phyloP scores from a whole-genome alignment of 2,113 vertebrate genomes.

The Narcine bancroftii region DNA sequence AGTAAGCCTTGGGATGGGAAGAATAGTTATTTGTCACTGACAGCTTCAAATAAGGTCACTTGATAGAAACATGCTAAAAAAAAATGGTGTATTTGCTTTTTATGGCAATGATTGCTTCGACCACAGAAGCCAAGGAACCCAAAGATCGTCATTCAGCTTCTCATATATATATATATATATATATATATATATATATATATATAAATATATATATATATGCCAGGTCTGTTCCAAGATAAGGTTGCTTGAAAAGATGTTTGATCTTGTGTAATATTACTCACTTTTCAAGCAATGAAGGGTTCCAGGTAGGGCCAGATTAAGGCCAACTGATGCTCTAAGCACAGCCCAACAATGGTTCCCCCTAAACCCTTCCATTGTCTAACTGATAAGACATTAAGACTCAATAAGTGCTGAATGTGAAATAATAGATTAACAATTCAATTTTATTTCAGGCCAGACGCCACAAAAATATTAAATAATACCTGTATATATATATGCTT shows the following conservation, averaged over 20 bases:
- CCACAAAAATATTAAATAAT: no score
- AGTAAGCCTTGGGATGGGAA: background rate
- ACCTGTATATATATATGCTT: no score
- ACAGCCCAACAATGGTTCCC: no score
- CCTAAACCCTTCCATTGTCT: no score
- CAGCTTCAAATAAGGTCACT: background rate
- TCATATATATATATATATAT: background rate
- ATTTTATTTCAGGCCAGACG: no score
- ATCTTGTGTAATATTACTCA: background rate
- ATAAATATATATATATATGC: no score
- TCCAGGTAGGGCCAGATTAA: no score
- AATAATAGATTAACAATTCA: no score
- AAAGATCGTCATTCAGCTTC: background rate
- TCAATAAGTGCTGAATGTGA: no score
- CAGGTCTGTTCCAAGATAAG: background rate
- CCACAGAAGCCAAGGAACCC: background rate
- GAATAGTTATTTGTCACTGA: background rate
- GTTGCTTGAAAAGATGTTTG: background rate
- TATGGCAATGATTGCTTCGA: background rate
- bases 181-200: no score
- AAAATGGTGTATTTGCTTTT: background rate
- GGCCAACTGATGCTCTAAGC: no score
- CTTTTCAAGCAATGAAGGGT: background rate
- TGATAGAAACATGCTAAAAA: background rate
- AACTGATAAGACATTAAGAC: no score